Percentiles rank a stretch among this genome's conserved stretches.
Conservation (phyloP, 2,797 vertebrate species). For the Halcyon leucocephala region DNA sequence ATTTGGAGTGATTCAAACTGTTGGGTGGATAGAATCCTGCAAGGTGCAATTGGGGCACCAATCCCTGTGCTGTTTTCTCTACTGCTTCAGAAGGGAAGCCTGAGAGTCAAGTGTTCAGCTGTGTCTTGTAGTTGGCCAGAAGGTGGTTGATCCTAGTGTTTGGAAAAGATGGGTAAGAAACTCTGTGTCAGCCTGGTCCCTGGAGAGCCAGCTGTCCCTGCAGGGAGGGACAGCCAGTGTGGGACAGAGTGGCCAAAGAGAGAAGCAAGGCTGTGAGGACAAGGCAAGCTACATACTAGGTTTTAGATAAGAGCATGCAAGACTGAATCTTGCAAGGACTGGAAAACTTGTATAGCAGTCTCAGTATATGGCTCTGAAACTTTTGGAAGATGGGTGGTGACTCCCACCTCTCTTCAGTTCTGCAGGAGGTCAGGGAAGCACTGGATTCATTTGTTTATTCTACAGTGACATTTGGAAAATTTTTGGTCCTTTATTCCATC, state of each 20-base stretch:
- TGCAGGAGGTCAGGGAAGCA: neutral
- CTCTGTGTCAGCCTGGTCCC: neutral
- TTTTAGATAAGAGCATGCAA: neutral
- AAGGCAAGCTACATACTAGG: neutral
- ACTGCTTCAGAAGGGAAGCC: neutral
- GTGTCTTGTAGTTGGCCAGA: neutral
- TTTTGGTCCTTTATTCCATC: neutral
- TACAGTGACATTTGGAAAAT: neutral
- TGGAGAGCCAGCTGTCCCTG: neutral
- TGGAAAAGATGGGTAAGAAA: neutral
- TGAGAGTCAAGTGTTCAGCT: neutral
- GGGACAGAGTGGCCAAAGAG: neutral
- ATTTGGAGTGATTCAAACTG: neutral
- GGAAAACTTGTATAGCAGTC: neutral
- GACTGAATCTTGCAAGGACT: neutral
- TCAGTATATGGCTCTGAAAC: neutral
- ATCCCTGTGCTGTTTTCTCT: neutral
- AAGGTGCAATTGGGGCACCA: neutral
- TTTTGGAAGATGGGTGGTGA: neutral
- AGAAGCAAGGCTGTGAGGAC: neutral
- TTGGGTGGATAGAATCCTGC: neutral
- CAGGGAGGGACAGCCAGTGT: fast-evolving
- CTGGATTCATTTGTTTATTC: neutral
- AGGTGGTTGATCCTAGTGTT: neutral
- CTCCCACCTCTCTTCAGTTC: neutral